Evolutionary conservation across 2,113 vertebrate species (phyloP).

Genomic region (Typhlomys cinereus): DNA sequence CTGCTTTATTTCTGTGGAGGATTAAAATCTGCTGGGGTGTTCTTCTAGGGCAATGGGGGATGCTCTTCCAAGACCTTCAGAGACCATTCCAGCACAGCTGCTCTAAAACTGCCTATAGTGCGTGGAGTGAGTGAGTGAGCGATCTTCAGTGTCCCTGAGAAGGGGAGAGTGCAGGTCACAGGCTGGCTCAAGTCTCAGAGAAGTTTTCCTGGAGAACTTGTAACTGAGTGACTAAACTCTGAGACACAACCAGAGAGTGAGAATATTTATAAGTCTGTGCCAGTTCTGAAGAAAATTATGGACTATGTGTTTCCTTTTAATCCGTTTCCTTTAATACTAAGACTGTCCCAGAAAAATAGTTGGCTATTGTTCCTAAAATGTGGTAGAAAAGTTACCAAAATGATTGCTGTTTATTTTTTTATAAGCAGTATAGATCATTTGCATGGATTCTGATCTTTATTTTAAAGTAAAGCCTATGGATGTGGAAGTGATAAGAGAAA

Average conservation of each 20-base stretch:
- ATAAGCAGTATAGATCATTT: background rate
- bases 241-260: background rate
- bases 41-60: no score
- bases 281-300: background rate
- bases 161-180: accelerated
- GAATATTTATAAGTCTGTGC: background rate
- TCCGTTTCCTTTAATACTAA: background rate
- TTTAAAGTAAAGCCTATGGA: background rate
- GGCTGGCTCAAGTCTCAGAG: background rate
- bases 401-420: background rate
- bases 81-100: no score
- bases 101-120: no score
- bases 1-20: no score
- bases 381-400: background rate
- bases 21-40: no score
- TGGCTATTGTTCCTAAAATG: background rate
- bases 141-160: background rate
- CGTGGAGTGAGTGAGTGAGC: background rate
- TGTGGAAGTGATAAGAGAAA: background rate
- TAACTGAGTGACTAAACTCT: background rate
- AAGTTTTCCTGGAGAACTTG: background rate
- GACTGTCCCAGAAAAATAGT: background rate
- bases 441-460: background rate
- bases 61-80: no score
- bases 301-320: background rate